Percentiles rank a stretch among this genome's conserved stretches.
Evolutionary conservation across 2,113 vertebrate genomes (phyloP).

Genomic region (Triplophysa rosa): DNA sequence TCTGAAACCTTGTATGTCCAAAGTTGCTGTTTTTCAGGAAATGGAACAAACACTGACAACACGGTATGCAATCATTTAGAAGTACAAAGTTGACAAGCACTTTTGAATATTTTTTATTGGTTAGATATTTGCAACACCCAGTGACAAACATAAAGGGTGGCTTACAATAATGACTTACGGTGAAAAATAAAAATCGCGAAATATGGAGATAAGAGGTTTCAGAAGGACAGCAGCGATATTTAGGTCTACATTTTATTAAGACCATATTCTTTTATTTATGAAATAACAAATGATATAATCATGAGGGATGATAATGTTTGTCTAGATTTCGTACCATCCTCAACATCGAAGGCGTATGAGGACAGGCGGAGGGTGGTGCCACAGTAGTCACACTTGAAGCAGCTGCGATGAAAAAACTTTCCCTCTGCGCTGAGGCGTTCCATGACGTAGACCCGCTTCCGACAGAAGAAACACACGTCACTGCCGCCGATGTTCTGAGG

Average conservation of each 20-base stretch:
- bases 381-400: conserved; percentile 97
- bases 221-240: too few relatives aligned
- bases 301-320: neutral
- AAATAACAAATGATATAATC: neutral
- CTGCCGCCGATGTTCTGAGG: conserved; percentile 94
- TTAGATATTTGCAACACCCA: too few relatives aligned
- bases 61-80: too few relatives aligned
- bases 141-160: too few relatives aligned
- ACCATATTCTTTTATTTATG: neutral
- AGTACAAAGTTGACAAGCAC: too few relatives aligned
- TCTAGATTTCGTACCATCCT: conserved; percentile 69
- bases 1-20: too few relatives aligned
- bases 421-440: conserved; percentile 94
- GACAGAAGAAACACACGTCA: conserved; percentile 96
- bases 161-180: too few relatives aligned
- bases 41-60: too few relatives aligned
- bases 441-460: conserved; percentile 95
- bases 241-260: neutral
- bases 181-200: too few relatives aligned
- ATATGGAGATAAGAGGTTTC: too few relatives aligned
- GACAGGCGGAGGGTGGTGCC: conserved; percentile 89
- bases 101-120: too few relatives aligned
- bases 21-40: too few relatives aligned
- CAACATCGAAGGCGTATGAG: conserved; percentile 89
- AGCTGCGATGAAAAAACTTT: conserved; percentile 98